Evolutionary conservation across 2,797 vertebrate species (phyloP).

Genomic region (Amphiprion clarkii): DNA sequence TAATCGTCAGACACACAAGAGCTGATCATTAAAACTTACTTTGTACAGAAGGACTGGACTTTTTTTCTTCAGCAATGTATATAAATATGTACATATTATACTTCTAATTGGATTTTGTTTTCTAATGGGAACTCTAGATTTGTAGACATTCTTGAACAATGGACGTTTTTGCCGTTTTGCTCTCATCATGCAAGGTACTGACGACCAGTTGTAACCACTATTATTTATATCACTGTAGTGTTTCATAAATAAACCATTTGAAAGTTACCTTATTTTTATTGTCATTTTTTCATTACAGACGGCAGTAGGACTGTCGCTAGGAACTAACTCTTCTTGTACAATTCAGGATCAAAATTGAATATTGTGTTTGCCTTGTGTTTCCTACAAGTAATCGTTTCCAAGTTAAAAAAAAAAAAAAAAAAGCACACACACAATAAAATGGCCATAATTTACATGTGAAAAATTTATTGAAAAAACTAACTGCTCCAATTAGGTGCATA

Average conservation of each 20-base stretch:
- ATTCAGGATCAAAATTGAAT: not conserved
- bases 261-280: constrained; percentile 26
- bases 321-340: not conserved
- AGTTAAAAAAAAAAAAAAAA: too few species aligned
- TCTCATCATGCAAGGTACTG: constrained; percentile 79
- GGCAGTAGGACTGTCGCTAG: not conserved
- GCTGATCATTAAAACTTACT: constrained; percentile 42
- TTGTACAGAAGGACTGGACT: constrained; percentile 78
- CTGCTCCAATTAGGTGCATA: too few species aligned
- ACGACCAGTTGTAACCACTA: constrained; percentile 84
- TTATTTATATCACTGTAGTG: constrained; percentile 79
- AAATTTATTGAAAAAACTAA: too few species aligned
- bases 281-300: constrained; percentile 8
- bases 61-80: constrained; percentile 61
- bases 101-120: constrained; percentile 63
- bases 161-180: constrained; percentile 64
- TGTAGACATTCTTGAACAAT: constrained; percentile 74
- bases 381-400: not conserved
- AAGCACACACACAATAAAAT: too few species aligned
- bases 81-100: constrained; percentile 75
- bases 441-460: too few species aligned
- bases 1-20: constrained; percentile 20
- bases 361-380: not conserved
- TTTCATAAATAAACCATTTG: constrained; percentile 81
- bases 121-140: constrained; percentile 70